Conservation (phyloP, 2,113 vertebrate species). For the Melanocharis versteri region DNA sequence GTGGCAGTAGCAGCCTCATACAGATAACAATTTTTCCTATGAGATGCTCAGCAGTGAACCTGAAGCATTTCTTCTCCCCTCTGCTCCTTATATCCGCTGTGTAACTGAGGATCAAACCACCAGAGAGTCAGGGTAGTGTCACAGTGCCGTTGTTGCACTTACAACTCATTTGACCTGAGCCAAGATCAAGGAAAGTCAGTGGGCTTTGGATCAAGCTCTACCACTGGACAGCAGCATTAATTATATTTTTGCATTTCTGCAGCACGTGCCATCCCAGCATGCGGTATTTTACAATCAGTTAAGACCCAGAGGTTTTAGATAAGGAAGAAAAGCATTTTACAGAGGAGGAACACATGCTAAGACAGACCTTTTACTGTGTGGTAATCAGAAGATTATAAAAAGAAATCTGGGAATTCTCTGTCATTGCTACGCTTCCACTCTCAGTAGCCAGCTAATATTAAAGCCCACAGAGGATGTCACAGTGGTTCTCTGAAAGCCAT, state of each 20-base stretch:
- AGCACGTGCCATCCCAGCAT: neutral
- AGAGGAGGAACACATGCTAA: neutral
- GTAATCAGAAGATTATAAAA: neutral
- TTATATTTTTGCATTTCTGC: neutral
- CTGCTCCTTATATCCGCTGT: neutral
- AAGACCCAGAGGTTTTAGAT: neutral
- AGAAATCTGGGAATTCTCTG: neutral
- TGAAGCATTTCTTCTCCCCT: neutral
- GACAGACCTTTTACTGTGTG: neutral
- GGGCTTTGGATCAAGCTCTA: neutral
- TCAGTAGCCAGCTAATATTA: neutral
- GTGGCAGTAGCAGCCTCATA: rapidly evolving
- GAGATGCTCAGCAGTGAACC: neutral
- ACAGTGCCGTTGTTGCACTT: rapidly evolving
- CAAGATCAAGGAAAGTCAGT: neutral
- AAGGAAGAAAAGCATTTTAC: neutral
- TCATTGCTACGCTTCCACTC: neutral
- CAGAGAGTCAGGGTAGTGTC: neutral
- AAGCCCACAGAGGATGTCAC: neutral
- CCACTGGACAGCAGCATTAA: neutral
- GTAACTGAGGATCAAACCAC: neutral
- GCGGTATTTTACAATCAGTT: neutral
- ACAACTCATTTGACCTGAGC: neutral
- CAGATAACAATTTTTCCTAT: neutral
- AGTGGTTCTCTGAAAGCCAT: neutral